These are phyloP conservation scores for Echiichthys vipera DNA, from an alignment of 2,797 vertebrate genomes.

Conservation along the genomic window DNA sequence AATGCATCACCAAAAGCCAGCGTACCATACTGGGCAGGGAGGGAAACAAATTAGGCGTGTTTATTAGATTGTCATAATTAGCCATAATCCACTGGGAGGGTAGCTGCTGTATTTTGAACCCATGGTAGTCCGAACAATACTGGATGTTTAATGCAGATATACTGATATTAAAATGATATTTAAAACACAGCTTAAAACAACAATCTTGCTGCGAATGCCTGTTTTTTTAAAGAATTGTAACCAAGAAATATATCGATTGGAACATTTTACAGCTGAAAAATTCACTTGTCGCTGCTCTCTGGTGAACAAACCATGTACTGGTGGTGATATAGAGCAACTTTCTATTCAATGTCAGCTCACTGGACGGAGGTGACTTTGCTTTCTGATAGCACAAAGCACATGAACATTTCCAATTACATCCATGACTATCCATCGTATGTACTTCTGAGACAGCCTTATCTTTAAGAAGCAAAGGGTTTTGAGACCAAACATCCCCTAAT, in stretches of 20 bases:
- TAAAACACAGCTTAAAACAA: too few relatives aligned
- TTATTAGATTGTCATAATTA: too few relatives aligned
- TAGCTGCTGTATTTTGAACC: too few relatives aligned
- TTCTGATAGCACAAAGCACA: slow-evolving; percentile 2
- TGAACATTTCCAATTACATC: not conserved
- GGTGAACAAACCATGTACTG: not conserved
- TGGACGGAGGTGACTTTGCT: not conserved
- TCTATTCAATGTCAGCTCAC: slow-evolving; percentile 9
- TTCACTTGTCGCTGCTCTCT: not conserved
- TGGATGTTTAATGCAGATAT: too few relatives aligned
- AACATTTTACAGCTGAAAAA: not conserved
- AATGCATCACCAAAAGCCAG: not conserved
- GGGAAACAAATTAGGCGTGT: not conserved
- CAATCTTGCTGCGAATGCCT: too few relatives aligned
- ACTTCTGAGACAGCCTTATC: not conserved
- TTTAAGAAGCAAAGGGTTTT: not conserved
- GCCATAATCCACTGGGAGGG: too few relatives aligned
- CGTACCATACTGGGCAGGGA: not conserved
- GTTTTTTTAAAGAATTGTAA: too few relatives aligned
- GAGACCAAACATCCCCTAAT: slow-evolving; percentile 5
- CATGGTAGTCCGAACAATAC: not conserved
- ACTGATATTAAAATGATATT: too few relatives aligned
- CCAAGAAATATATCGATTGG: not conserved
- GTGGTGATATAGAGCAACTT: not conserved
- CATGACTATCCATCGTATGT: not conserved